These are phyloP conservation scores for Eristalis pertinax DNA, from an alignment of 2,888 invertebrate species.

Conservation along the genomic window DNA sequence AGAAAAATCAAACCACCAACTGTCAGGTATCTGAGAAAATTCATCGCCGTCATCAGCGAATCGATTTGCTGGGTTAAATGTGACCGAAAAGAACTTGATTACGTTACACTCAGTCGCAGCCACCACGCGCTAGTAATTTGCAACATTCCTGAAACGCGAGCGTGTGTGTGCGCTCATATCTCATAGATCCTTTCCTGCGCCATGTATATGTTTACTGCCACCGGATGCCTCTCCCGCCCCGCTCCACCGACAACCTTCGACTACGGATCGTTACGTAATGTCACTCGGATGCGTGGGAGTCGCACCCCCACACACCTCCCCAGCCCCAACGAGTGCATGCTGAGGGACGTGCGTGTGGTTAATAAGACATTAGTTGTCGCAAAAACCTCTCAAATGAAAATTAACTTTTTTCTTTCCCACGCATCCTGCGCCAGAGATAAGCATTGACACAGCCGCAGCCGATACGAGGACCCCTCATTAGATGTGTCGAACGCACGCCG, in stretches of 20 bases:
- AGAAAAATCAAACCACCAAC: conserved; percentile 16
- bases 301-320: neutral
- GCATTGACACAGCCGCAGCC: neutral
- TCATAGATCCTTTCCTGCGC: conserved; percentile 1
- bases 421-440: conserved; percentile 7
- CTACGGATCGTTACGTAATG: conserved; percentile 42
- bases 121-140: conserved; percentile 5
- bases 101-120: conserved; percentile 20
- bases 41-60: conserved; percentile 46
- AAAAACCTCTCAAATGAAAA: conserved; percentile 40
- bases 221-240: conserved; percentile 9
- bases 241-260: conserved; percentile 12
- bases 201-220: conserved; percentile 5
- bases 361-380: conserved; percentile 52
- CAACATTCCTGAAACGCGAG: neutral
- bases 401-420: conserved; percentile 35
- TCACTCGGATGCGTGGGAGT: conserved; percentile 19
- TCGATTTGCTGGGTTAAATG: conserved; percentile 52
- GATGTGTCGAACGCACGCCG: neutral
- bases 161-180: neutral
- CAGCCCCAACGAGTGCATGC: neutral
- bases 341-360: conserved; percentile 22
- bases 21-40: conserved; percentile 48
- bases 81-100: conserved; percentile 50
- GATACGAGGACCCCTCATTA: neutral